phyloP scores from a whole-genome alignment of 2,888 invertebrate species.

The Tachystola acroxantha region DNA sequence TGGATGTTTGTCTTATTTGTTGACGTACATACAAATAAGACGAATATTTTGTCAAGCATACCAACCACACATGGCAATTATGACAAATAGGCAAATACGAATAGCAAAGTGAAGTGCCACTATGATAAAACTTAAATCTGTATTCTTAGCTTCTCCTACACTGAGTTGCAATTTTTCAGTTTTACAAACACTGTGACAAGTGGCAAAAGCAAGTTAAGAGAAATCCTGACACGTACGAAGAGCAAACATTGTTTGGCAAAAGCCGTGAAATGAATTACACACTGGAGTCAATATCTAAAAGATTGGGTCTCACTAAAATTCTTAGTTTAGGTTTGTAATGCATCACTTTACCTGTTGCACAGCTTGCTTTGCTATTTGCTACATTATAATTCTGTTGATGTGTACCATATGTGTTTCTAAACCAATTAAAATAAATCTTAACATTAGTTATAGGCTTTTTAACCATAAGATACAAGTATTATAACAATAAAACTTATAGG shows the following conservation, averaged over 20 bases:
- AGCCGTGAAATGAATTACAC: slow-evolving; percentile 77
- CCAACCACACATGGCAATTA: too few relatives aligned
- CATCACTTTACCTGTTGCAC: slow-evolving; percentile 17
- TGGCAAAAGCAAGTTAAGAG: slow-evolving; percentile 84
- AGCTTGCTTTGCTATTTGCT: slow-evolving; percentile 53
- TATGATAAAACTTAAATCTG: too few relatives aligned
- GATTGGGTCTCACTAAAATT: slow-evolving; percentile 76
- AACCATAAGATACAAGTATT: too few relatives aligned
- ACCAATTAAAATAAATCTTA: too few relatives aligned
- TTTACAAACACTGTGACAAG: slow-evolving; percentile 86
- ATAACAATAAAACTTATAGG: too few relatives aligned
- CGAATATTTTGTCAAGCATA: too few relatives aligned
- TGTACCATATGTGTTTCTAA: too few relatives aligned
- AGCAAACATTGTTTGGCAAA: slow-evolving; percentile 73
- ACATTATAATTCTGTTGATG: slow-evolving; percentile 13
- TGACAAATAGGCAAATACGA: too few relatives aligned
- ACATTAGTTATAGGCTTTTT: too few relatives aligned
- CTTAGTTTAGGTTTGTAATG: slow-evolving; percentile 70
- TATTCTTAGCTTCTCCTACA: slow-evolving; percentile 31
- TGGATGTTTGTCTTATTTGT: too few relatives aligned
- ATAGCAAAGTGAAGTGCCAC: too few relatives aligned
- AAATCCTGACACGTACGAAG: slow-evolving; percentile 79
- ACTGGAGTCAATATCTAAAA: slow-evolving; percentile 76
- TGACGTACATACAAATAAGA: too few relatives aligned
- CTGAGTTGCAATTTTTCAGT: slow-evolving; percentile 78